Conservation (phyloP, 2,797 vertebrate species). For the Geotria australis region DNA sequence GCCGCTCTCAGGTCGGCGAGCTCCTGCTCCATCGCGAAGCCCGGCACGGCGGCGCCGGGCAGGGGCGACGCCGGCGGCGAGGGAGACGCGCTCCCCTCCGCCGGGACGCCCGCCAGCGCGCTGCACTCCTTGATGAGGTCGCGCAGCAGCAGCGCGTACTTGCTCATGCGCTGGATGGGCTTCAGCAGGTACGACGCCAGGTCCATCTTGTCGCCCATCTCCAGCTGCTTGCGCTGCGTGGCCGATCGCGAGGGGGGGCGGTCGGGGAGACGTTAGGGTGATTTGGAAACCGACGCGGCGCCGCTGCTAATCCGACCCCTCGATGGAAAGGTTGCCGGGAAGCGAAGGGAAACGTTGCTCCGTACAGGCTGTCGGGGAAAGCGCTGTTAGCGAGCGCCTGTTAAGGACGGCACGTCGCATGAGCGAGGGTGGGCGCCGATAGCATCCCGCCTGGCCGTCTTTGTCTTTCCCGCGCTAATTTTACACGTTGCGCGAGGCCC, state of each 20-base stretch:
- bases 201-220: conserved; percentile 40
- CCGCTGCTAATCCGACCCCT: no score
- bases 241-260: background rate
- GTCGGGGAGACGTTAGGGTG: background rate
- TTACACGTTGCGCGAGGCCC: no score
- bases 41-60: background rate
- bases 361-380: no score
- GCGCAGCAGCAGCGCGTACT: conserved; percentile 36
- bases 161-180: conserved; percentile 46
- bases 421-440: no score
- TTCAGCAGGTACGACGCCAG: conserved; percentile 44
- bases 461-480: no score
- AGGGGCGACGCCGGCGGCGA: background rate
- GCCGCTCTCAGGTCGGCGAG: conserved; percentile 30
- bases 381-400: no score
- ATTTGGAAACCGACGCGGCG: background rate
- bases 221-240: conserved; percentile 21
- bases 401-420: no score
- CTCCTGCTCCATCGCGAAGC: conserved; percentile 28
- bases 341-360: no score
- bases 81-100: background rate
- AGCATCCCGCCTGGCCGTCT: no score
- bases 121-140: conserved; percentile 33
- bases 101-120: background rate
- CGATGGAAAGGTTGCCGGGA: no score